Base-by-base conservation (phyloP, 2,797 vertebrate genomes). In the Tenualosa thibaudeaui region DNA sequence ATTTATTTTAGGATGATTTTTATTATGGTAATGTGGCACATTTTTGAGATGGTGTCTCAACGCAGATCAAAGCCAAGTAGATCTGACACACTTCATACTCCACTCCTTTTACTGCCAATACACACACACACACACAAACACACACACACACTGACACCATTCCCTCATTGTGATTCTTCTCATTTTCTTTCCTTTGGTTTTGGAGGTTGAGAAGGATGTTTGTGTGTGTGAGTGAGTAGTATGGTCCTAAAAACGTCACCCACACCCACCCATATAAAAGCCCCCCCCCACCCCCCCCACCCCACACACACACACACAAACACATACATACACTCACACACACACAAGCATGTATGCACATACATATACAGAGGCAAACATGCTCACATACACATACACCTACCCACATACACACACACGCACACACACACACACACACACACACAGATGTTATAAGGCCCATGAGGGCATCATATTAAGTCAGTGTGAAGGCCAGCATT, bases 21-120 rank as follows among this genome's bases (percentile, higher is more conserved):
- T 75, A 75, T 75, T 75, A 75, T 75, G 68, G 68, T 75, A 75
- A 75, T 75, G 68, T 75, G 68, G 24, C 68, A 75, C 68, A 75
- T 75, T 75, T 75, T 75, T 75, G 2, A 75, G 68, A 75, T 75
- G 13, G 37, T 43, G 68, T 75, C 68, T 75, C 37, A 75, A 75
- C 31, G 37, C 12, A 40, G 12, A 75, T 75, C 68, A 75, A 75
- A 75, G 68, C 68, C 68, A 75, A 40, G 5, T 26, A 40, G 68
- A 75, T 75, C 68, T 75, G 68, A 75, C 68, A 75, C 68, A 75
- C 68, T 75, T 75, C 68, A 75, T 68, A 31, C 62, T 68, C 62
- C 37, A 37, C 68, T 75, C 31, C 68, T 40, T 17, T 68, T 43
- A 1, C 68, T 17, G 31, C 15, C 31, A 40, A 24, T 6, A 31